Conservation (phyloP, 2,113 vertebrate genomes). For the Syngnathus floridae region DNA sequence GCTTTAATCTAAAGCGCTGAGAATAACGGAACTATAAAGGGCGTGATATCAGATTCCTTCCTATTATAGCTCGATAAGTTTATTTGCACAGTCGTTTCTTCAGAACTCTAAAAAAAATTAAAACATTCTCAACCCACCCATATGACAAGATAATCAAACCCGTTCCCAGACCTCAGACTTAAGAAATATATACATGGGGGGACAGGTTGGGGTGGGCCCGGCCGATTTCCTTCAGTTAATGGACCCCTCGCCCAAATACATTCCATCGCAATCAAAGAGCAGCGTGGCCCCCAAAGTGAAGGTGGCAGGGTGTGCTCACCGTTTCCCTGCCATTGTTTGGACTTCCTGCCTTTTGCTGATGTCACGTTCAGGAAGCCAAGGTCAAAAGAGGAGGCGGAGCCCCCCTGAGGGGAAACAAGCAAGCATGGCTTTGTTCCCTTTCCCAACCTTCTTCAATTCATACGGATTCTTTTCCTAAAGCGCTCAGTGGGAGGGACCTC, state of each 20-base stretch:
- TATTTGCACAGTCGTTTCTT: not conserved
- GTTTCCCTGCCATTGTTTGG: conserved; percentile 68
- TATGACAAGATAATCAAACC: no score
- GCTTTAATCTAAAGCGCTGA: not conserved
- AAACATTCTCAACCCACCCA: no score
- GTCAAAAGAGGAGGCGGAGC: conserved; percentile 51
- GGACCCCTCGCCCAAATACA: not conserved
- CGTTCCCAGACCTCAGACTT: no score
- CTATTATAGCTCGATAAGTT: not conserved
- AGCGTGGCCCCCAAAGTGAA: conserved; percentile 4
- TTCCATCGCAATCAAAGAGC: not conserved
- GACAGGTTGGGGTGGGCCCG: no score
- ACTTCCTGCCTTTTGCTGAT: conserved; percentile 64
- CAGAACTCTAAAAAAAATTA: no score
- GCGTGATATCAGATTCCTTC: not conserved
- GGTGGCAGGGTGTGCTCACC: conserved; percentile 36
- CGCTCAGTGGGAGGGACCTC: conserved; percentile 15
- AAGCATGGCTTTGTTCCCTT: conserved; percentile 30
- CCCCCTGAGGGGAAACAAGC: conserved; percentile 34
- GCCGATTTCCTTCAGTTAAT: not conserved
- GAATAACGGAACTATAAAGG: not conserved
- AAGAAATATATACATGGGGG: no score
- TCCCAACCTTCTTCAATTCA: conserved; percentile 26
- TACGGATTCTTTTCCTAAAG: conserved; percentile 33
- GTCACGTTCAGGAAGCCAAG: conserved; percentile 50